Evolutionary conservation across 2,113 vertebrate genomes (phyloP).

Genomic region (Panurus biarmicus): DNA sequence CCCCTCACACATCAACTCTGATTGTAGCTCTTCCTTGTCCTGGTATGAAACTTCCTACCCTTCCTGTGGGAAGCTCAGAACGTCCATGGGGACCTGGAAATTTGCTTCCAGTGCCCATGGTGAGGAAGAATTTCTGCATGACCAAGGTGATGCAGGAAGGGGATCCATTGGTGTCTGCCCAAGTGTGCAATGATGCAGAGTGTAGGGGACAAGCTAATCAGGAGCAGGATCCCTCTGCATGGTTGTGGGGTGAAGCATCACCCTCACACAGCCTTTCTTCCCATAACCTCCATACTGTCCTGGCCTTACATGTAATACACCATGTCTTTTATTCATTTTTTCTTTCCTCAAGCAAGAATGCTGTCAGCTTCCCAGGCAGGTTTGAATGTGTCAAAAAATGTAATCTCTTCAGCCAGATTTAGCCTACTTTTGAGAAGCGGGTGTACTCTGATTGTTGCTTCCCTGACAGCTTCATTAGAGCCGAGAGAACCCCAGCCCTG

Average conservation of each 20-base stretch:
- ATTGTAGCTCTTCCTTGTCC: not conserved
- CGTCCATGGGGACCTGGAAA: not conserved
- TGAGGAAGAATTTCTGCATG: not conserved
- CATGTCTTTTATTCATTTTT: not conserved
- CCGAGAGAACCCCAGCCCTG: not conserved
- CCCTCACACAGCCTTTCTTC: not conserved
- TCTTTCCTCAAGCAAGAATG: not conserved
- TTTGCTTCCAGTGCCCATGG: not conserved
- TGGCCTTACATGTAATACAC: not conserved
- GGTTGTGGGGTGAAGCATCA: not conserved
- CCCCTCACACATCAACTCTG: not conserved
- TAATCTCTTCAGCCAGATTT: slow-evolving; percentile 31
- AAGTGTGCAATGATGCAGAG: rapidly evolving
- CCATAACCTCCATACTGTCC: not conserved
- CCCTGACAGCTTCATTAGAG: slow-evolving; percentile 41
- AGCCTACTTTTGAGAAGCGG: not conserved
- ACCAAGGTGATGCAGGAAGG: not conserved
- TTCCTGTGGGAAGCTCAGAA: not conserved
- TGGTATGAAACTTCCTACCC: not conserved
- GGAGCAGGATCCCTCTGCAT: not conserved
- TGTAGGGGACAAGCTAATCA: not conserved
- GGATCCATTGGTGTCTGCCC: not conserved
- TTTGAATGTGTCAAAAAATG: slow-evolving; percentile 30
- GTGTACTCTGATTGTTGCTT: not conserved
- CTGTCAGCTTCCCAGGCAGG: slow-evolving; percentile 25